Evolutionary conservation across 2,797 vertebrate species (phyloP), one percentile per base, ranked within the genome.

Genomic region (Amblyraja radiata): DNA sequence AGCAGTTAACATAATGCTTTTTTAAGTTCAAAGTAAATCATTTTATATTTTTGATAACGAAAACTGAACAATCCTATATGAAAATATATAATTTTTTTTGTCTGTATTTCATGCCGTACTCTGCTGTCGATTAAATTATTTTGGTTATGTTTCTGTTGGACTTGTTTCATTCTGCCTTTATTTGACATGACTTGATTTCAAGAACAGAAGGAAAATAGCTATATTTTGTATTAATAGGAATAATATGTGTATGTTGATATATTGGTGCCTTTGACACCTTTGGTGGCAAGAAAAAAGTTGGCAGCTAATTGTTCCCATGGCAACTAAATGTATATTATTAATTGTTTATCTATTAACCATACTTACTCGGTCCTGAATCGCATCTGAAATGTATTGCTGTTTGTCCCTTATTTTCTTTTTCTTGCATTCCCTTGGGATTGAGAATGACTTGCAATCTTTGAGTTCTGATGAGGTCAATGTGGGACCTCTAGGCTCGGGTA

Each of bases 351-450:
- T 8, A 76, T 76, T 25, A 76, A 25, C 74, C 74, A 76, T 76
- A n/a, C 23, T 9, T 76, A n/a, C 74, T 8, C 74, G 90, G 73
- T 77, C 93, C 93, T 93, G 93, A 94, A 93, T 95, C 91, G 36
- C 94, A 94, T 93, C 94, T 94, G 95, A 94, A 95, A 95, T 95
- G 94, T 93, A 93, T 81, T 95, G 4, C 80, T 93, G n/a, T 21
- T 90, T 93, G 93, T 94, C 93, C 95, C 93, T 93, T 94, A 95
- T 94, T 68, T 68, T 68, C 1, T 68, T 68, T 46, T 68, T 68
- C 65, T 68, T 68, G 65, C 65, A 10, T 68, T 68, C 16, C 65
- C 65, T 68, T 68, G 65, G 8, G 65, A 68, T 68, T 68, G 65
- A 68, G 16, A 10, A 68, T 16, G 65, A 68, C 9, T 68, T 68